Evolutionary conservation across 2,888 invertebrate genomes (phyloP), one percentile per base, ranked within the genome.

Genomic region (Drosophila antonietae): DNA sequence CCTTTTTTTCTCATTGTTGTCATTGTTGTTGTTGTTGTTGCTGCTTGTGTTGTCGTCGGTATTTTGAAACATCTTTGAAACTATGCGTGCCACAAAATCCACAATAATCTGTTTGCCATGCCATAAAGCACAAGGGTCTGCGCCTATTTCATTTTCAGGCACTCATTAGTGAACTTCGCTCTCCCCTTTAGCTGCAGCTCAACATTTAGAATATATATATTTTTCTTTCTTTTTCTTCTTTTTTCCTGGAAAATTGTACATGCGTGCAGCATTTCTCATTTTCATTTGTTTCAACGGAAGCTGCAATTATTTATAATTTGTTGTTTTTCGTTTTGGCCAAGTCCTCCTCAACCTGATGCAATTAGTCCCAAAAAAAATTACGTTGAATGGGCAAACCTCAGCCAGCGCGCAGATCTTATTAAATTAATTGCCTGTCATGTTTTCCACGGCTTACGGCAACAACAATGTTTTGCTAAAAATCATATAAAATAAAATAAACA

Each of bases 241-340:
- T 72, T 81, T 85, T 87, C 88, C 73, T 66, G 88, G 89, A 84
- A 85, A 76, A 73, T 68, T 56, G 66, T 81, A 76, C 76, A 84
- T 75, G 76, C 76, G 67, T 74, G 75, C 66, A 53, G 64, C 78
- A 89, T 84, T 75, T 88, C 73, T 83, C 71, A 80, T 81, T 75
- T 77, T 72, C 60, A 68, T 67, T 72, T 73, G 77, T 73, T 67
- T 71, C 23, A 78, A 71, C 85, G 89, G 89, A 86, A 86, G 77
- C 83, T 83, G 81, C 81, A 88, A 89, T 86, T 88, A 88, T 89
- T 86, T 89, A 79, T 89, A 88, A 88, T 86, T 85, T 82, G 73
- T 85, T 82, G 73, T 75, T 87, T 87, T 70, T 56, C 20, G 18
- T 31, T 23, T 57, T 65, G 49, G 41, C 28, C 49, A 35, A 15